Conservation (phyloP, 2,113 vertebrate species). For the Chloroceryle aenea region DNA sequence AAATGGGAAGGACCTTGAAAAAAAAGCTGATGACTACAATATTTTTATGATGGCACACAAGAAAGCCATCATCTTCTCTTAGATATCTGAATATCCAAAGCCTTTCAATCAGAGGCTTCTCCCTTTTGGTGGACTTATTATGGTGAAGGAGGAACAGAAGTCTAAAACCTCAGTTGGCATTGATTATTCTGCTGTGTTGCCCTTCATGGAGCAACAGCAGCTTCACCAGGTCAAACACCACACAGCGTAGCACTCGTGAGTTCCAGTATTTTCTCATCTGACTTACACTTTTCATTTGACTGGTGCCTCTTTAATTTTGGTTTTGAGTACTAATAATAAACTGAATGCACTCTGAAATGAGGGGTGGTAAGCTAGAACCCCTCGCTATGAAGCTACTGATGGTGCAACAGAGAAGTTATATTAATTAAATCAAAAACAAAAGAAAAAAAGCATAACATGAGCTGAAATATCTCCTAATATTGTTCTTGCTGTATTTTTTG, state of each 20-base stretch:
- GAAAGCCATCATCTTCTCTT: rapidly evolving
- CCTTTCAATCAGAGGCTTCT: background rate
- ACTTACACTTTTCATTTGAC: background rate
- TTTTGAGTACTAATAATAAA: background rate
- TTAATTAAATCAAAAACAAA: background rate
- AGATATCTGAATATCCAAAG: background rate
- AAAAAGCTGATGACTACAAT: background rate
- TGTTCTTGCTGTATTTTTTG: background rate
- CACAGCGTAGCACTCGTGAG: background rate
- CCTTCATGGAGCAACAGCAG: background rate
- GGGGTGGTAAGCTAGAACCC: background rate
- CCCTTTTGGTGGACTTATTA: background rate
- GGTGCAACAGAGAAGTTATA: background rate
- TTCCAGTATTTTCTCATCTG: background rate
- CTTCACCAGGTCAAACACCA: background rate
- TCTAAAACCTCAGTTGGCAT: background rate
- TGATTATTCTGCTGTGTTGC: background rate
- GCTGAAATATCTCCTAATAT: background rate
- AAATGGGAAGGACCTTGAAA: background rate
- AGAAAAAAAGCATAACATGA: background rate
- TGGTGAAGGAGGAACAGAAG: background rate
- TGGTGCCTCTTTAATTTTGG: background rate
- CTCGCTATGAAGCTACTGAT: rapidly evolving
- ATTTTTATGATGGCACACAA: background rate
- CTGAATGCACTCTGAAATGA: background rate